These are phyloP conservation scores for Alces alces DNA, from an alignment of 2,113 vertebrate species.

Conservation along the genomic window DNA sequence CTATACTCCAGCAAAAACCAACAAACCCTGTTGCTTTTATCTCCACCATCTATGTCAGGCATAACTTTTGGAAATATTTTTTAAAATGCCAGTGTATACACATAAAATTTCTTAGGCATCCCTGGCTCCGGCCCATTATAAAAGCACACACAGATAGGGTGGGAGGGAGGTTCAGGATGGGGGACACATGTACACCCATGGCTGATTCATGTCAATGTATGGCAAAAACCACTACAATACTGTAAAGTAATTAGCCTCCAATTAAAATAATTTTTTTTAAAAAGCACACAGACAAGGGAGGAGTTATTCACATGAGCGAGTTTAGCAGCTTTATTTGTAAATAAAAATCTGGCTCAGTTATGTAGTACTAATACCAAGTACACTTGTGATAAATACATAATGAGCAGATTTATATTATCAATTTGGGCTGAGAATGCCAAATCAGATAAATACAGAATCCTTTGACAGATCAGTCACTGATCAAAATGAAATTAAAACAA, in stretches of 20 bases:
- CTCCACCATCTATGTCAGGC: background rate
- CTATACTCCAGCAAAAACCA: background rate
- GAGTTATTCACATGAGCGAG: background rate
- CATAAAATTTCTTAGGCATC: background rate
- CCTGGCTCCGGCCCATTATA: background rate
- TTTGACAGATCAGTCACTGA: background rate
- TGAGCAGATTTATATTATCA: background rate
- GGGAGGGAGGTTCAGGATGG: background rate
- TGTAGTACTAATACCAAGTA: background rate
- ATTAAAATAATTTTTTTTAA: background rate
- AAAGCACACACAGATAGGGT: background rate
- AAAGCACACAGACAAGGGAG: background rate
- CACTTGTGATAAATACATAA: background rate
- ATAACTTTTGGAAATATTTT: background rate
- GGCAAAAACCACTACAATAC: background rate
- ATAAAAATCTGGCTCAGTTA: background rate
- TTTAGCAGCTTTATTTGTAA: conserved; percentile 17
- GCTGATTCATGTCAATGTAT: background rate
- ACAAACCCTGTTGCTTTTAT: background rate
- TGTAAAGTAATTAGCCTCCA: background rate
- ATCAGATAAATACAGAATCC: conserved; percentile 3
- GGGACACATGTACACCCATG: background rate
- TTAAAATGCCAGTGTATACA: background rate
- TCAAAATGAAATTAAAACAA: conserved; percentile 1
- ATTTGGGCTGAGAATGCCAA: conserved; percentile 23